Conservation (phyloP, 2,797 vertebrate genomes). For the Cynodonichthys magdalenae region DNA sequence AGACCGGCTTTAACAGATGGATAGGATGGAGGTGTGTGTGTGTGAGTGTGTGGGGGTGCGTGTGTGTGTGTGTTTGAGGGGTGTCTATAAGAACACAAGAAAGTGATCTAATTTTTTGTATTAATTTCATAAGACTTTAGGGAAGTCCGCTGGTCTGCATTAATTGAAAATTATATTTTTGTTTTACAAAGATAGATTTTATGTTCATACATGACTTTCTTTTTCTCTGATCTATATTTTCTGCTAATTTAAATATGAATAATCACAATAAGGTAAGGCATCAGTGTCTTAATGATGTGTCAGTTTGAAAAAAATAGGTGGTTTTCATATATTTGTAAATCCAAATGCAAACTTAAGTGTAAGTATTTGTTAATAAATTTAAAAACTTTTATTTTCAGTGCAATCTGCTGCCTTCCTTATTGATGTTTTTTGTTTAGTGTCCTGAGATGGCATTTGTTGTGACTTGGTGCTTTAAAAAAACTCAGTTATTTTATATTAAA, state of each 20-base stretch:
- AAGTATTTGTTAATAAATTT: too few species aligned
- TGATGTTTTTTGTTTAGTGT: background rate
- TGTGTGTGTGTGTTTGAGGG: too few species aligned
- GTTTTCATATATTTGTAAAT: background rate
- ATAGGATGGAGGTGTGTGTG: slow-evolving; percentile 14
- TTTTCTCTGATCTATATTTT: background rate
- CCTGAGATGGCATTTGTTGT: too few species aligned
- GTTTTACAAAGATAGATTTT: too few species aligned
- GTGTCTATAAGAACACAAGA: slow-evolving; percentile 18
- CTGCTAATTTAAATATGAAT: background rate
- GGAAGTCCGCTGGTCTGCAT: background rate
- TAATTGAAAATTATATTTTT: background rate
- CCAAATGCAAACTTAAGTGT: background rate
- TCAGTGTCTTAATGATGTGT: too few species aligned
- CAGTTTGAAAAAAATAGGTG: background rate
- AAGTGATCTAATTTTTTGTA: background rate
- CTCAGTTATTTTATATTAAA: too few species aligned
- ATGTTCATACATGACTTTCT: background rate
- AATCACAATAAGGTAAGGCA: background rate
- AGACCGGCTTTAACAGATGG: slow-evolving; percentile 45
- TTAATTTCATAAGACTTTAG: background rate
- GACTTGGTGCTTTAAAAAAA: too few species aligned
- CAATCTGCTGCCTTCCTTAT: too few species aligned
- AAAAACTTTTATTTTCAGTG: too few species aligned
- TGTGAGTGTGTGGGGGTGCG: too few species aligned